These are phyloP conservation scores for Portunus trituberculatus DNA, from an alignment of 1,140 invertebrate genomes.

Conservation along the genomic window DNA sequence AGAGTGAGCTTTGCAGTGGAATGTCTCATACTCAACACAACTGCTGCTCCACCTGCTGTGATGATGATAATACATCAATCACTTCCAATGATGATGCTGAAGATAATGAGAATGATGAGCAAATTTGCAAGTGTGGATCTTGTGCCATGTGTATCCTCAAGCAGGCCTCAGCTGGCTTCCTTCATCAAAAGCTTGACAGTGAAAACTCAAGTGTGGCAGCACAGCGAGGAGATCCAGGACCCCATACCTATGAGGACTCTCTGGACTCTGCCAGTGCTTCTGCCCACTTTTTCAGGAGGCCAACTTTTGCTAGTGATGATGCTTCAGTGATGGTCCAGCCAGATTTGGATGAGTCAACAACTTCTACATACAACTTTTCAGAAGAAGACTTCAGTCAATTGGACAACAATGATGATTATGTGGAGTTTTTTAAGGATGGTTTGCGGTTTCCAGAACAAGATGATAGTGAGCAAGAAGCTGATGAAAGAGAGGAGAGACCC, in stretches of 20 bases:
- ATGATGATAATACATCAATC: slow-evolving; percentile 72
- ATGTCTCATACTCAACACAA: slow-evolving; percentile 74
- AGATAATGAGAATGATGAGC: slow-evolving; percentile 47
- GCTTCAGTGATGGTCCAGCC: slow-evolving; percentile 69
- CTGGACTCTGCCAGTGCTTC: slow-evolving; percentile 56
- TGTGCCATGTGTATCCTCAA: slow-evolving; percentile 73
- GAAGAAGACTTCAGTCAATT: slow-evolving; percentile 73
- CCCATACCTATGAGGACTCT: slow-evolving; percentile 59
- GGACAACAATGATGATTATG: slow-evolving; percentile 77
- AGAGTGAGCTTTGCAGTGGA: slow-evolving; percentile 60
- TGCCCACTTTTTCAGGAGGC: slow-evolving; percentile 53
- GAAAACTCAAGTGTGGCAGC: slow-evolving; percentile 60
- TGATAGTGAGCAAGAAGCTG: neutral
- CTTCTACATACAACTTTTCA: slow-evolving; percentile 69
- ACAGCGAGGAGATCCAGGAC: slow-evolving; percentile 55
- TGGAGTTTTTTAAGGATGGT: slow-evolving; percentile 74
- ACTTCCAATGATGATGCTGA: slow-evolving; percentile 70
- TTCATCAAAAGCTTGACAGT: slow-evolving; percentile 69
- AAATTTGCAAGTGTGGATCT: slow-evolving; percentile 73
- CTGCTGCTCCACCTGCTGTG: slow-evolving; percentile 78
- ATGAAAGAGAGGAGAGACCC: slow-evolving; percentile 28
- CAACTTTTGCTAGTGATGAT: slow-evolving; percentile 62
- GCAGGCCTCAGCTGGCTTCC: slow-evolving; percentile 66
- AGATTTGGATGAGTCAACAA: slow-evolving; percentile 67
- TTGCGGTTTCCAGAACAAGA: slow-evolving; percentile 50